Evolutionary conservation across 2,113 vertebrate genomes (phyloP), one percentile per base, ranked within the genome.

Genomic region (Daphoenositta chrysoptera): DNA sequence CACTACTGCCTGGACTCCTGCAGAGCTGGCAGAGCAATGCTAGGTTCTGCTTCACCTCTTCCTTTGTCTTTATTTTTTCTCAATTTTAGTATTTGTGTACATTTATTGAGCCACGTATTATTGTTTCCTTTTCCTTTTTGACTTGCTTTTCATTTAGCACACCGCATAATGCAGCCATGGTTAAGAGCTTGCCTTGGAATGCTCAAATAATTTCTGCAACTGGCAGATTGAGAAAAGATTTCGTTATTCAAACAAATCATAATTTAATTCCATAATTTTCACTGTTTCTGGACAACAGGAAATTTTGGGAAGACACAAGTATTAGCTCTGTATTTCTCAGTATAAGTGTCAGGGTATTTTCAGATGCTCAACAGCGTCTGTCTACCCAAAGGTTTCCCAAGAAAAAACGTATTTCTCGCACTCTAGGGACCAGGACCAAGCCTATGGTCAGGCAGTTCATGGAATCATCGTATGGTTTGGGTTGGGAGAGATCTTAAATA

Each of bases 401-500:
- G 60, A 70, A 77, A 33, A 28, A 91, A 40, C 8, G 1, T 26
- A 61, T 64, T 83, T 88, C 66, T 94, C 88, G 82, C 69, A 86
- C 64, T 88, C 7, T 31, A 40, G n/a, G 13, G 8, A 50, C 13
- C 24, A 35, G 40, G 35, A 82, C 15, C 21, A 57, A 42, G 20
- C 8, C 1, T 17, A 22, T 5, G 6, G 19, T 54, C 27, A 23
- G 17, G 12, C 31, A 33, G 21, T n/a, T 80, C 54, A 35, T 1
- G 13, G 30, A 89, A 47, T 54, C 53, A 75, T 31, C 19, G 24
- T 30, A 47, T 4, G 2, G 24, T 15, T 89, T 54, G 24, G 6
- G 11, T 20, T 68, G 40, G 20, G 30, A 76, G 9, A 0, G 0
- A n/a, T 51, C 33, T n/a, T 39, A 82, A 66, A 53, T 15, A 47